Evolutionary conservation across 2,888 invertebrate species (phyloP).

Genomic region (Xestobium rufovillosum): DNA sequence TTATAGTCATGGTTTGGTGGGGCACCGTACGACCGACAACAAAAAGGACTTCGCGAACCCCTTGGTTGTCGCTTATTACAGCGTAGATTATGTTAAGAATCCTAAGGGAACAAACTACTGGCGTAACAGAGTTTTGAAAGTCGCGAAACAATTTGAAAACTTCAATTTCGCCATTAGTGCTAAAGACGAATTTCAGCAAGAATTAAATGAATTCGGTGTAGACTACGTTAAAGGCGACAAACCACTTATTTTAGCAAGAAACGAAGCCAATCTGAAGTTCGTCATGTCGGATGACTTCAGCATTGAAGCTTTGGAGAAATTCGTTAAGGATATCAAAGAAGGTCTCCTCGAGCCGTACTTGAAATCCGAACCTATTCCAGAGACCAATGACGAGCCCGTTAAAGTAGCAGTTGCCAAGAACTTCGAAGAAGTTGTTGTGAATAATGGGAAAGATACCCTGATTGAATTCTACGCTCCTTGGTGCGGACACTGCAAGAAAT

Average conservation of each 20-base stretch:
- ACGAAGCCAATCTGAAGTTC: slow-evolving; percentile 81
- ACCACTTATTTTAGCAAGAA: slow-evolving; percentile 78
- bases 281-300: slow-evolving; percentile 80
- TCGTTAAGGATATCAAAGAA: slow-evolving; percentile 74
- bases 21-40: slow-evolving; percentile 81
- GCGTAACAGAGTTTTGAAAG: slow-evolving; percentile 92
- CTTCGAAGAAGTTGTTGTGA: slow-evolving; percentile 88
- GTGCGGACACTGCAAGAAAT: slow-evolving; percentile 98
- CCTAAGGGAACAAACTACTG: slow-evolving; percentile 98
- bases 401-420: slow-evolving; percentile 93
- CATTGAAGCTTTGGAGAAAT: slow-evolving; percentile 74
- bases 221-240: slow-evolving; percentile 82
- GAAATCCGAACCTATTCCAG: slow-evolving; percentile 92
- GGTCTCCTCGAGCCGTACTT: slow-evolving; percentile 84
- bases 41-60: slow-evolving; percentile 82
- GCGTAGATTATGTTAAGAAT: slow-evolving; percentile 94
- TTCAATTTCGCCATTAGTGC: slow-evolving; percentile 85
- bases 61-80: slow-evolving; percentile 83
- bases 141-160: slow-evolving; percentile 60
- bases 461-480: slow-evolving; percentile 99
- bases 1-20: slow-evolving; percentile 73
- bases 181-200: slow-evolving; percentile 90
- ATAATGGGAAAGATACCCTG: slow-evolving; percentile 86
- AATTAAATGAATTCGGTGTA: slow-evolving; percentile 89
- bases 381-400: slow-evolving; percentile 72